Conservation (phyloP, 2,113 vertebrate species). For the Rousettus leschenaultii region DNA sequence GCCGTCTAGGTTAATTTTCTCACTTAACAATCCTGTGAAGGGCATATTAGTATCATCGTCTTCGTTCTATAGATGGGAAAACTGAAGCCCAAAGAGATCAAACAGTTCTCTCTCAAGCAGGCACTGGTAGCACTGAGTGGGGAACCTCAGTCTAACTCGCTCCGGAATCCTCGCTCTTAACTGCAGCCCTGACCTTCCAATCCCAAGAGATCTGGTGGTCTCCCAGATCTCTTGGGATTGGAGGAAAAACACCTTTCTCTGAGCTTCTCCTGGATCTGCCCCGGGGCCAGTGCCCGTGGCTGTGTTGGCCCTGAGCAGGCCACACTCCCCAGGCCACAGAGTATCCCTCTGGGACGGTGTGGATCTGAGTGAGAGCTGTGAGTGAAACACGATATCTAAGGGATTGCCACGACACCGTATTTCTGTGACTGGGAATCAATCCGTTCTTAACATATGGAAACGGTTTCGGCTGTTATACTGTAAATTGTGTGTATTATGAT, state of each 20-base stretch:
- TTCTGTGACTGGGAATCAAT: not conserved
- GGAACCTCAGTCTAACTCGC: not conserved
- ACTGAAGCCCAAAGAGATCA: not conserved
- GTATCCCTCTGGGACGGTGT: not conserved
- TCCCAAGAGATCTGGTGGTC: not conserved
- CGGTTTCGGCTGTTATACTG: not conserved
- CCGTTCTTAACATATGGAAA: not conserved
- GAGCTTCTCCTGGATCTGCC: not conserved
- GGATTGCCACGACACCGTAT: accelerated
- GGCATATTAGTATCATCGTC: not conserved
- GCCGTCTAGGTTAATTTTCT: not conserved
- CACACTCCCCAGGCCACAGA: not conserved
- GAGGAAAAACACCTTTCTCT: not conserved
- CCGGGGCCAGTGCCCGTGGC: not conserved
- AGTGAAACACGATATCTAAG: not conserved
- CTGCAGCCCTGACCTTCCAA: not conserved
- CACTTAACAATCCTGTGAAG: not conserved
- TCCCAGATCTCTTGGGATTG: no score
- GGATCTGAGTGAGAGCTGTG: not conserved
- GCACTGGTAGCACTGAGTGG: not conserved
- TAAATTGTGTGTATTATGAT: accelerated
- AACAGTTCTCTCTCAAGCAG: not conserved
- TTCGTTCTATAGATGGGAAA: not conserved
- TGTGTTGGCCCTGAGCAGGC: not conserved
- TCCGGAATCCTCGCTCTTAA: not conserved